Percentiles rank a stretch among this genome's conserved stretches.
Evolutionary conservation across 2,113 vertebrate genomes (phyloP).

Genomic region (Ceyx margarethae): DNA sequence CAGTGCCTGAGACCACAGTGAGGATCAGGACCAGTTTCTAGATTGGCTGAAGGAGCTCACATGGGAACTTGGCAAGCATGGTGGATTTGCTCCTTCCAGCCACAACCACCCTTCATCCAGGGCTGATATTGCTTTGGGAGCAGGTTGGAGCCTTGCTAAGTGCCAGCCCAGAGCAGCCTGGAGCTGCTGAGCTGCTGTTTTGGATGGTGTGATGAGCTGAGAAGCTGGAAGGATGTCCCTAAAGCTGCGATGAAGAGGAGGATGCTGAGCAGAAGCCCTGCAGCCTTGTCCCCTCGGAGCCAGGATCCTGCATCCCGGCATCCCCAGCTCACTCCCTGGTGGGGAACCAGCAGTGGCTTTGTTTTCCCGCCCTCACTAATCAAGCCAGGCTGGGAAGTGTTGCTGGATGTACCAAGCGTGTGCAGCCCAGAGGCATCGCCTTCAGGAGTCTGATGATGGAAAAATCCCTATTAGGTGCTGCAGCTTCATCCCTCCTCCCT

Average conservation of each 20-base stretch:
- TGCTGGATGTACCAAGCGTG: neutral
- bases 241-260: neutral
- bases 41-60: neutral
- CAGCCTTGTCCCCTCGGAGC: accelerated
- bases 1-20: accelerated
- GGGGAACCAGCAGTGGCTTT: neutral
- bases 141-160: neutral
- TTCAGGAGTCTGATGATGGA: neutral
- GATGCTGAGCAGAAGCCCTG: neutral
- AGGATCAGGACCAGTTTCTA: neutral
- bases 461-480: neutral
- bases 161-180: neutral
- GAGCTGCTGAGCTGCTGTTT: accelerated
- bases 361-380: neutral
- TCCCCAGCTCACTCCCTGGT: accelerated
- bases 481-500: neutral
- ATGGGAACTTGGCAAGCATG: accelerated
- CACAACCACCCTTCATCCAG: accelerated
- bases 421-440: neutral
- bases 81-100: neutral
- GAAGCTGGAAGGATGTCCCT: neutral
- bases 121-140: accelerated
- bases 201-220: neutral
- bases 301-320: accelerated
- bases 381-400: neutral